Base-by-base conservation (phyloP, 2,797 vertebrate species). In the Dipus sagitta region DNA sequence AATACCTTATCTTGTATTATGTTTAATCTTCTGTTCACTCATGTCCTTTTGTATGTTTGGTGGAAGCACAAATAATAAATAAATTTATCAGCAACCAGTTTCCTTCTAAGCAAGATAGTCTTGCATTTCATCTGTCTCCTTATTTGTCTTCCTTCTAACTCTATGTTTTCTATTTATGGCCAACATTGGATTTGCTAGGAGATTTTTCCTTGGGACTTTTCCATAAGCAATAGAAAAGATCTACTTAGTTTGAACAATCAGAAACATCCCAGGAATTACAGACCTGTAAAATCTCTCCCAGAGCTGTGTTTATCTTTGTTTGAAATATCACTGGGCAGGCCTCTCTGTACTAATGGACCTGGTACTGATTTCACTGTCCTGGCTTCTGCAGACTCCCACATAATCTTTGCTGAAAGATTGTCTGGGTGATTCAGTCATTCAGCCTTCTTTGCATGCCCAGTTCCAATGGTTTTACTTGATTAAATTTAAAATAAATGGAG, bases 381-480 rank as follows among this genome's bases (percentile, higher is more conserved):
- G 38, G 42, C 3, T 58, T 83, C 64, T 75, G 42, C 30, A 7
- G 15, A n/a, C 23, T 54, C 67, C 34, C 0, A 2, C 24, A 20
- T 68, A 81, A 23, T 21, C 28, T 70, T 54, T 83, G 11, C 32
- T 54, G 26, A 71, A 91, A 47, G 38, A 88, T 90, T 76, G 70
- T 74, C 54, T 92, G 60, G 77, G 47, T 86, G 86, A 75, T 62
- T 90, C 58, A 90, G 54, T 82, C 58, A 1, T 60, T 21, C 21
- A 42, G 74, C n/a, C 42, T 93, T 64, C 64, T 75, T 17, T 74
- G 18, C 8, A 68, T 6, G 14, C n/a, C 26, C 52, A 77, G 21
- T 67, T 90, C 67, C 86, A 86, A 86, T 90, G 11, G 32, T 88
- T 92, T 86, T n/a, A 21, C 87, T 74, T 83, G 30, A 83, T 93